Percentiles rank a stretch among this genome's conserved stretches.
phyloP scores from a whole-genome alignment of 1,140 invertebrate species.

The Caerostris darwini region DNA sequence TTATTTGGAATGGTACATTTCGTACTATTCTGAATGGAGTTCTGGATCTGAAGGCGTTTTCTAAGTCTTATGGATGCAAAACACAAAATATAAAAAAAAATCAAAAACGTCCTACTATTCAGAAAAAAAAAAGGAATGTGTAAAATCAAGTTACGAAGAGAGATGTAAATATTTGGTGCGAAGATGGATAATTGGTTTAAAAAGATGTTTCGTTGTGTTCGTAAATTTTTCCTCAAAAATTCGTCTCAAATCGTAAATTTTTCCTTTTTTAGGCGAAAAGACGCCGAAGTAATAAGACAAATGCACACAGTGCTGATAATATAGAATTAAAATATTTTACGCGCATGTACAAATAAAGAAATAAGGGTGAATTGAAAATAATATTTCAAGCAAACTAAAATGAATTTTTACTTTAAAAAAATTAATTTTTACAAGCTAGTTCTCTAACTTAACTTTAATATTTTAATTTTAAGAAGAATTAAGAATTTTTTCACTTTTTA shows the following conservation, averaged over 20 bases:
- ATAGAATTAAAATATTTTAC: background rate
- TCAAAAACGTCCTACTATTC: background rate
- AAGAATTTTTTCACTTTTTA: too few species aligned
- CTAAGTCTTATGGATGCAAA: background rate
- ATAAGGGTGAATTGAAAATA: too few species aligned
- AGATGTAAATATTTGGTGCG: background rate
- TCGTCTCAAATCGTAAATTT: background rate
- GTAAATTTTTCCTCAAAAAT: background rate
- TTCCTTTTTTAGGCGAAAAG: background rate
- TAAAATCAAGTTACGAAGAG: background rate
- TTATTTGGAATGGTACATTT: background rate
- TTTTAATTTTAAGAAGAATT: too few species aligned
- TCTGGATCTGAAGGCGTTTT: background rate
- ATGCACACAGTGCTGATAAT: background rate
- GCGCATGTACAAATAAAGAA: background rate
- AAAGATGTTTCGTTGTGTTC: background rate
- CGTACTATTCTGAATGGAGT: background rate
- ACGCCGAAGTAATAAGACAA: background rate
- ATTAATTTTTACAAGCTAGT: too few species aligned
- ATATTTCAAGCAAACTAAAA: too few species aligned
- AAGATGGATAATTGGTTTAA: background rate
- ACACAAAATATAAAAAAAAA: background rate
- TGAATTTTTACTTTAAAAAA: too few species aligned
- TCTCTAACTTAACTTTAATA: too few species aligned
- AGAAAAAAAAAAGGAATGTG: background rate